A percentile compares a stretch with the other conserved stretches of the same genome.
These are phyloP conservation scores for Temnothorax ravouxi DNA, from an alignment of 2,888 invertebrate genomes.

Conservation along the genomic window DNA sequence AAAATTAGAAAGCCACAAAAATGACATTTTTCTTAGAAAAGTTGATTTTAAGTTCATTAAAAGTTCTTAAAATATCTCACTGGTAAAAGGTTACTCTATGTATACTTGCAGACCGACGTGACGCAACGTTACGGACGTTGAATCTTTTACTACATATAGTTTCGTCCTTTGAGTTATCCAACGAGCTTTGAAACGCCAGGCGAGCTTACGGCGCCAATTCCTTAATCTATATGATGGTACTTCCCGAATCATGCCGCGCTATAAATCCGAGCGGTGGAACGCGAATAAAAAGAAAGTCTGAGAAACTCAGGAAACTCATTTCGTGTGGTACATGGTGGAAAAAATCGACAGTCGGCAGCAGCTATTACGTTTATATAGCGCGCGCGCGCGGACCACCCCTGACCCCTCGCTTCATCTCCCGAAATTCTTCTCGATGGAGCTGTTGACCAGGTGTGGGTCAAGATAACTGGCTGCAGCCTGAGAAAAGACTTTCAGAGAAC, in stretches of 20 bases:
- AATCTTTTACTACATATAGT: conserved; percentile 21
- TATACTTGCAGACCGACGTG: not conserved
- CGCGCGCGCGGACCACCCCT: conserved; percentile 18
- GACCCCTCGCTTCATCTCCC: conserved; percentile 41
- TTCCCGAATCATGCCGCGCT: conserved; percentile 11
- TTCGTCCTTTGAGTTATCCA: not conserved
- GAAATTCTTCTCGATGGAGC: conserved; percentile 65
- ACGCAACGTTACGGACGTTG: conserved; percentile 1
- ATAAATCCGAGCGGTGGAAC: conserved; percentile 18
- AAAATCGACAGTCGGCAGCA: conserved; percentile 48
- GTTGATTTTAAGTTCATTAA: not conserved
- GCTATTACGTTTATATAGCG: conserved; percentile 50
- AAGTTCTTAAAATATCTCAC: conserved; percentile 28
- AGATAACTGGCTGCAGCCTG: conserved; percentile 63
- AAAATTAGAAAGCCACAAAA: not conserved
- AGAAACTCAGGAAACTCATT: conserved; percentile 57
- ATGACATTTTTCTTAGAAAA: not conserved
- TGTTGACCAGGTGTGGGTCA: conserved; percentile 59
- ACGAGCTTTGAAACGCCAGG: conserved; percentile 17
- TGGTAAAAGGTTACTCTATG: not conserved
- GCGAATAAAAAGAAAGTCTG: conserved; percentile 22
- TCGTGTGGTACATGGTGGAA: conserved; percentile 37
- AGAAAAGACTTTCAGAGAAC: conserved; percentile 39
- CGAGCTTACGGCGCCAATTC: conserved; percentile 28
- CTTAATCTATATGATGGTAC: conserved; percentile 29